Conservation (phyloP, 2,113 vertebrate genomes). For the Camarhynchus parvulus region DNA sequence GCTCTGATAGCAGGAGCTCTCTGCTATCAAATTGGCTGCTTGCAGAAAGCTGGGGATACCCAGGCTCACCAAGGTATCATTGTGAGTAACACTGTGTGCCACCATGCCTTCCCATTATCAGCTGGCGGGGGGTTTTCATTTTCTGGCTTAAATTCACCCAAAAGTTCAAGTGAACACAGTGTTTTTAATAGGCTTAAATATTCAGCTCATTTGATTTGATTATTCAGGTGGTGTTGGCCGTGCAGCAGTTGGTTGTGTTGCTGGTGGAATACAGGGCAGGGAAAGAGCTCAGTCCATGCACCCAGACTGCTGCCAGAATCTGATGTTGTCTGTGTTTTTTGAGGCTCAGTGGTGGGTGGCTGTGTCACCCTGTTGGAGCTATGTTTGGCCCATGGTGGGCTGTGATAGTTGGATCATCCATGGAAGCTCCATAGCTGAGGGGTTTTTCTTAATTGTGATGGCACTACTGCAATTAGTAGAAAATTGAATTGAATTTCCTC, state of each 20-base stretch:
- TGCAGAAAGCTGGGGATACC: not conserved
- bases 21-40: not conserved
- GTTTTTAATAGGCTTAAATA: not conserved
- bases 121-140: not conserved
- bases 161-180: not conserved
- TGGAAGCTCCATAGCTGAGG: not conserved
- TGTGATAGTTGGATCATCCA: not conserved
- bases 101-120: not conserved
- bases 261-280: not conserved
- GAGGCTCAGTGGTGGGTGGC: not conserved
- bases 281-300: not conserved
- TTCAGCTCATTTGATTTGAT: accelerated
- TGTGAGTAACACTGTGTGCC: not conserved
- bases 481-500: not conserved
- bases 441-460: not conserved
- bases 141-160: not conserved
- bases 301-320: not conserved
- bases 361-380: accelerated
- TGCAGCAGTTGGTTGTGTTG: not conserved
- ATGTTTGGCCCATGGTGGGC: not conserved
- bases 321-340: accelerated
- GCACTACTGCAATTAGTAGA: not conserved
- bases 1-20: not conserved
- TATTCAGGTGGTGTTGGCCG: accelerated
- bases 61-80: accelerated